These are phyloP conservation scores for Lamprologus sp. DNA, from an alignment of 2,113 vertebrate species.

Conservation along the genomic window DNA sequence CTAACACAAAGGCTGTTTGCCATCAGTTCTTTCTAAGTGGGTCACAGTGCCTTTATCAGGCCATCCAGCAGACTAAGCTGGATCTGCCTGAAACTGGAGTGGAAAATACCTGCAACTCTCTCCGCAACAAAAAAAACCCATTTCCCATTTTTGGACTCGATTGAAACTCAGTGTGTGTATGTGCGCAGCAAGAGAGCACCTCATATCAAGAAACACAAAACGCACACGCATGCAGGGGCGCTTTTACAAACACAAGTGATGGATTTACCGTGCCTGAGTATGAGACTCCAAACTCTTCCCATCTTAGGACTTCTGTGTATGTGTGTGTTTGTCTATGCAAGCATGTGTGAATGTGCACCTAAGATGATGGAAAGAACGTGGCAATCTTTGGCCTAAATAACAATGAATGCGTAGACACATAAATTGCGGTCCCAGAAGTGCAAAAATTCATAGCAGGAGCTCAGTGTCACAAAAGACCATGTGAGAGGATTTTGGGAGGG, in stretches of 20 bases:
- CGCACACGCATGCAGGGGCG: neutral
- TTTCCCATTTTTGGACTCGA: neutral
- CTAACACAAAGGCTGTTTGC: neutral
- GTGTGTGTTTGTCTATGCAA: neutral
- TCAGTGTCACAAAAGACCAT: slow-evolving; percentile 10
- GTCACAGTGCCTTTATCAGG: slow-evolving; percentile 8
- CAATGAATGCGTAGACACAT: neutral
- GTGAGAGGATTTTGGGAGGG: slow-evolving; percentile 1
- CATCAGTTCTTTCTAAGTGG: slow-evolving; percentile 18
- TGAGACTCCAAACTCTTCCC: neutral
- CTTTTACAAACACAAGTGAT: slow-evolving; percentile 15
- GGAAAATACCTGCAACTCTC: slow-evolving; percentile 41
- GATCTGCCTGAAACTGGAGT: neutral
- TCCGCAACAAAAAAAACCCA: neutral
- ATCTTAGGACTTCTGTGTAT: neutral
- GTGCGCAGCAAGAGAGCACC: neutral
- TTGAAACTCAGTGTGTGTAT: neutral
- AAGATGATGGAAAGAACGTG: slow-evolving; percentile 20
- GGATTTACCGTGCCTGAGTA: slow-evolving; percentile 15
- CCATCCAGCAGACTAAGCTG: slow-evolving; percentile 7
- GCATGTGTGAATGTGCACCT: neutral
- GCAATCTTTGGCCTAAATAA: slow-evolving; percentile 9
- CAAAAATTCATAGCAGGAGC: neutral
- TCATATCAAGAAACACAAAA: neutral
- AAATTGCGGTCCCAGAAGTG: neutral